Conservation (phyloP, 2,113 vertebrate species). For the Orthonyx spaldingii region DNA sequence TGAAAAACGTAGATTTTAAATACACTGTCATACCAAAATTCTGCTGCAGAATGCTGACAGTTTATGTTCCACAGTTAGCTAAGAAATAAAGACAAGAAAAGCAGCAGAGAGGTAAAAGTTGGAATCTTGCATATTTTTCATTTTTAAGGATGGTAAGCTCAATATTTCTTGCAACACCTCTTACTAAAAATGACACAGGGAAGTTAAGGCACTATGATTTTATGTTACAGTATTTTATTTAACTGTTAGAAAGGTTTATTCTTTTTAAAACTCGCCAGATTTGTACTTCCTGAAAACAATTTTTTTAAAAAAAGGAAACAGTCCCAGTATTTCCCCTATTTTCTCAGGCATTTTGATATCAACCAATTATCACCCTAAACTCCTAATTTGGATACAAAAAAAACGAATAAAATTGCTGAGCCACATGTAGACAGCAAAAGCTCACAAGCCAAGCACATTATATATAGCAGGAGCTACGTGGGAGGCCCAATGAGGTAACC, state of each 20-base stretch:
- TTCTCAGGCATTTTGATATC: neutral
- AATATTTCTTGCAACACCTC: neutral
- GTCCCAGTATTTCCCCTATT: neutral
- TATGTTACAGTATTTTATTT: neutral
- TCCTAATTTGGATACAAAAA: neutral
- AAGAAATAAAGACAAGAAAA: neutral
- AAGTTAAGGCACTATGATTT: neutral
- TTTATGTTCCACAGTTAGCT: neutral
- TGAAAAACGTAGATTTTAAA: neutral
- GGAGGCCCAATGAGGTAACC: conserved; percentile 37
- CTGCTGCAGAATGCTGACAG: neutral
- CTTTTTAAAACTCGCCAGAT: neutral
- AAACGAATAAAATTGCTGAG: conserved; percentile 13
- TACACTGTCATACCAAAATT: neutral
- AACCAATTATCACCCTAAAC: neutral
- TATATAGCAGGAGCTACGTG: conserved; percentile 4
- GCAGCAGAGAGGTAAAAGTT: neutral
- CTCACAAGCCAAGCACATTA: neutral
- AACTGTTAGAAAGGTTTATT: neutral
- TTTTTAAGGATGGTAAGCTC: neutral
- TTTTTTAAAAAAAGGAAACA: neutral
- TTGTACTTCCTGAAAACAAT: neutral
- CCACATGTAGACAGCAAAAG: neutral
- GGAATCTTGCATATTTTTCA: neutral
- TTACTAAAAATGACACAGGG: neutral